Conservation (phyloP, 1,140 invertebrate genomes). For the Papilio xuthus region DNA sequence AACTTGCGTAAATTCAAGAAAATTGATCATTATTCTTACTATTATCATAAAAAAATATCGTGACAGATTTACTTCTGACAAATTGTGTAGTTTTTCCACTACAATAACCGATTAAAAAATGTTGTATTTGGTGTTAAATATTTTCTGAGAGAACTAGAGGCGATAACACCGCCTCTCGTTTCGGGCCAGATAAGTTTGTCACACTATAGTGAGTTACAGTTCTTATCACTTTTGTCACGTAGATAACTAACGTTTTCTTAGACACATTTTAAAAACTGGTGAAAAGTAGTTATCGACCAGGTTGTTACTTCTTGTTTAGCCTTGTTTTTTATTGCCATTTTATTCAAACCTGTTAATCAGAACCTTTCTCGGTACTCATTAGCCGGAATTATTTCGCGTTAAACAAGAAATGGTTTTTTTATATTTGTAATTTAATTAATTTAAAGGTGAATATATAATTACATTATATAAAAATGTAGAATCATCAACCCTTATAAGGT, state of each 20-base stretch:
- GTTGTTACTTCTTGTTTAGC: background rate
- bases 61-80: background rate
- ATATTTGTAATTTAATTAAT: background rate
- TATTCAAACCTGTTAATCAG: background rate
- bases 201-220: background rate
- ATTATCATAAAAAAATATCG: background rate
- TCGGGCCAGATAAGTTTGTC: background rate
- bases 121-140: too few relatives aligned
- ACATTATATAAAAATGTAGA: background rate
- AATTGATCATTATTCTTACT: background rate
- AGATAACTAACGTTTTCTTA: background rate
- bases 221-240: background rate
- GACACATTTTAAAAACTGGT: background rate
- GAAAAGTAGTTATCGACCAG: background rate
- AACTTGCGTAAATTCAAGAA: background rate
- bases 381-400: background rate
- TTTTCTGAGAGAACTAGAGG: too few relatives aligned
- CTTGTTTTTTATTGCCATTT: constrained; percentile 1
- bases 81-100: background rate
- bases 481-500: too few relatives aligned
- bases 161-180: too few relatives aligned
- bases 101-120: too few relatives aligned
- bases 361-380: background rate
- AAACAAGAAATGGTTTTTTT: background rate
- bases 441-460: background rate